phyloP scores from a whole-genome alignment of 2,888 invertebrate species.

The Stenodema calcarata region DNA sequence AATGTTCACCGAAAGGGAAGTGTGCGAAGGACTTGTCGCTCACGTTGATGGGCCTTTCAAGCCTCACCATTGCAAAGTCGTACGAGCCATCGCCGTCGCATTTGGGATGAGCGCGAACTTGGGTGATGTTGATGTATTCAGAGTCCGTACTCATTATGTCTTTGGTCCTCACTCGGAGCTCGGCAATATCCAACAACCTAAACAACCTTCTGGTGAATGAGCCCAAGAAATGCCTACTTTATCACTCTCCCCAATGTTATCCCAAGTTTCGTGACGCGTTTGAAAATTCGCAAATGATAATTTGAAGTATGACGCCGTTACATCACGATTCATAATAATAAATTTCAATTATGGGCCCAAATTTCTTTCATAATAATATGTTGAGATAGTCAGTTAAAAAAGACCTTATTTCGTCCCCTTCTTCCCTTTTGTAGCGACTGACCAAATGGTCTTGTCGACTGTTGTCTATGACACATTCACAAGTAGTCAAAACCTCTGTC shows the following conservation, averaged over 20 bases:
- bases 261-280: neutral
- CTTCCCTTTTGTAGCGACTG: neutral
- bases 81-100: neutral
- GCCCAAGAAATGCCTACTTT: no score
- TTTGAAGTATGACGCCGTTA: no score
- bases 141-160: neutral
- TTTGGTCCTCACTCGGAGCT: neutral
- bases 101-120: neutral
- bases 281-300: no score
- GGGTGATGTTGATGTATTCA: neutral
- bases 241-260: neutral
- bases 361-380: neutral
- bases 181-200: neutral
- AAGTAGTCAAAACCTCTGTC: conserved; percentile 1
- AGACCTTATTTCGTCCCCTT: neutral
- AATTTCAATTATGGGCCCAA: no score
- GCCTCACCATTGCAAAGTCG: conserved; percentile 2
- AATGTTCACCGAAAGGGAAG: neutral
- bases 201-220: neutral
- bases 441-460: neutral
- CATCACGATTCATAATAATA: no score
- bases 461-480: conserved; percentile 9
- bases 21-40: neutral
- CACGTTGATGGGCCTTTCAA: neutral
- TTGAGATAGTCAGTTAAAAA: neutral